Conservation (phyloP, 2,888 invertebrate genomes). For the Vesta saturnalis region DNA sequence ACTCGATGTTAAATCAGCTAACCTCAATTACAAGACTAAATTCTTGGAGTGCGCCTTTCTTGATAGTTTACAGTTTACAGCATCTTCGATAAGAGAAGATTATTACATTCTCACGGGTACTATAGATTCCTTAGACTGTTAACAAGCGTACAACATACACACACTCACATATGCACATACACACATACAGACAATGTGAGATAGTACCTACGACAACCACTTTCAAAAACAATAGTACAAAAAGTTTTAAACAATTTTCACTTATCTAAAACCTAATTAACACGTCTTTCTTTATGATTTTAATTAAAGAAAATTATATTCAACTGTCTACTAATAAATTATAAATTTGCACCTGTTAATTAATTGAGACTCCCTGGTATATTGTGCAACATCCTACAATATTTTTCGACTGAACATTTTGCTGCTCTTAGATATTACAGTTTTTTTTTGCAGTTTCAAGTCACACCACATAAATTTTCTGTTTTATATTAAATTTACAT, state of each 20-base stretch:
- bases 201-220: constrained; percentile 17
- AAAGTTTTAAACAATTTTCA: neutral
- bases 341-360: too few relatives aligned
- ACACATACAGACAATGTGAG: constrained; percentile 16
- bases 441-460: too few relatives aligned
- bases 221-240: constrained; percentile 19
- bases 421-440: too few relatives aligned
- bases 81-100: constrained; percentile 37
- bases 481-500: too few relatives aligned
- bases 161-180: neutral
- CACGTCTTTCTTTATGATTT: neutral
- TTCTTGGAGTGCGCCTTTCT: constrained; percentile 30
- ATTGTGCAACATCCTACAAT: too few relatives aligned
- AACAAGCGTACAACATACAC: constrained; percentile 23
- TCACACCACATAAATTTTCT: too few relatives aligned
- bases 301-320: constrained; percentile 11
- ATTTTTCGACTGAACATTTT: too few relatives aligned
- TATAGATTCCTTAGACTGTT: constrained; percentile 32
- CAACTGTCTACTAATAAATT: too few relatives aligned
- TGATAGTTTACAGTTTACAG: constrained; percentile 36
- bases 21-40: constrained; percentile 38
- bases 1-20: constrained; percentile 34
- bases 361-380: too few relatives aligned
- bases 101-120: constrained; percentile 38
- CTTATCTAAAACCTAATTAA: constrained; percentile 4